Percentiles rank a stretch among this genome's conserved stretches.
Evolutionary conservation across 2,113 vertebrate genomes (phyloP).

Genomic region (Xiphophorus maculatus): DNA sequence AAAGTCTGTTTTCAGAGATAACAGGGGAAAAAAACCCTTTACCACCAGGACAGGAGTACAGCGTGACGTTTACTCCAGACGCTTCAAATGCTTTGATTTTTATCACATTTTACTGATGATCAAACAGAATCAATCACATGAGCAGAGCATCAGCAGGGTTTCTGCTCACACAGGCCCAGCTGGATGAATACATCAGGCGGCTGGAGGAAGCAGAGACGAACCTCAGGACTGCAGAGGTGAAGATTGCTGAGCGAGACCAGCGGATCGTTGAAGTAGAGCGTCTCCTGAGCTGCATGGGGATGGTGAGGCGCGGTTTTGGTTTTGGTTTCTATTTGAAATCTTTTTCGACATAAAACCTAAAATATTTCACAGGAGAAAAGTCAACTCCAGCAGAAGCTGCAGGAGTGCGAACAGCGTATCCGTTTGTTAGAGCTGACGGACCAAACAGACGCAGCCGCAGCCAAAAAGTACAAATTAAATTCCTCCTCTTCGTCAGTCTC

Average conservation of each 20-base stretch:
- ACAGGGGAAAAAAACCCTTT: not conserved
- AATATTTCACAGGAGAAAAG: conserved; percentile 85
- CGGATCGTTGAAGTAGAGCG: conserved; percentile 90
- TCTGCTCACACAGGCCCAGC: conserved; percentile 81
- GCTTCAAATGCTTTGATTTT: not conserved
- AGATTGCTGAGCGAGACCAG: conserved; percentile 90
- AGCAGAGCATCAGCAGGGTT: conserved; percentile 1
- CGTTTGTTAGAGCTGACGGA: conserved; percentile 77
- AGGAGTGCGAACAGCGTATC: conserved; percentile 86
- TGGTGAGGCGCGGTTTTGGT: conserved; percentile 71
- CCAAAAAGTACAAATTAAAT: conserved; percentile 79
- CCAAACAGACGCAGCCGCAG: conserved; percentile 55
- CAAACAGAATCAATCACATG: not conserved
- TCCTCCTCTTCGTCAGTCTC: not conserved
- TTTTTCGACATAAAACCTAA: not conserved
- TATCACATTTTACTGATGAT: not conserved
- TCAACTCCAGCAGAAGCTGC: conserved; percentile 86
- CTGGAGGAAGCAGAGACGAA: conserved; percentile 92
- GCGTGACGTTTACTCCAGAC: not conserved
- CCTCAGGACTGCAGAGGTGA: conserved; percentile 83
- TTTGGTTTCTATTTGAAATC: not conserved
- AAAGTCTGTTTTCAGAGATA: conserved; percentile 11
- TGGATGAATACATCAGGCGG: conserved; percentile 87
- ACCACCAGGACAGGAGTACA: not conserved
- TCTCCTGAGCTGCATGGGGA: conserved; percentile 91